Percentiles rank a stretch among this genome's conserved stretches.
Conservation (phyloP, 2,888 invertebrate species). For the Entomobrya proxima region DNA sequence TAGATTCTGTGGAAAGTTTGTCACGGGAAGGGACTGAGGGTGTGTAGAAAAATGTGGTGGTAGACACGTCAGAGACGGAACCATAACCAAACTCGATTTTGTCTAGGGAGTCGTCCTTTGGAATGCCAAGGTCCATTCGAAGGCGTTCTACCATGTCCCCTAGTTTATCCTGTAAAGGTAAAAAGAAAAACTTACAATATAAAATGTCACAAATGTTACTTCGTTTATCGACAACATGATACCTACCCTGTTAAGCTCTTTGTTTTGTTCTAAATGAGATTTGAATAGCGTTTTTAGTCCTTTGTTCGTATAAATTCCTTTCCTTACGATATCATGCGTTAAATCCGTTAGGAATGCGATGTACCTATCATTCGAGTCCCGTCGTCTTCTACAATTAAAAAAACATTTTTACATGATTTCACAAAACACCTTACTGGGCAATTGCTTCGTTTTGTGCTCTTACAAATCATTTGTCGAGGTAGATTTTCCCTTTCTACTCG, state of each 20-base stretch:
- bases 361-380: constrained; percentile 75
- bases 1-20: constrained; percentile 13
- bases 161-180: constrained; percentile 78
- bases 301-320: constrained; percentile 79
- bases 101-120: constrained; percentile 77
- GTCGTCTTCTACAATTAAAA: constrained; percentile 6
- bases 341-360: constrained; percentile 79
- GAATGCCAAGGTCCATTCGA: constrained; percentile 77
- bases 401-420: not conserved
- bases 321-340: constrained; percentile 80
- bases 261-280: constrained; percentile 79
- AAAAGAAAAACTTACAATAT: not conserved
- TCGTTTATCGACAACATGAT: no score
- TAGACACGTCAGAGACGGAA: constrained; percentile 66
- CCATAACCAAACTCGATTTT: constrained; percentile 76
- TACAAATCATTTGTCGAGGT: constrained; percentile 40
- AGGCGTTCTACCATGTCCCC: constrained; percentile 78
- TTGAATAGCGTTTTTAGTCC: constrained; percentile 80
- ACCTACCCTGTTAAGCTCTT: constrained; percentile 78
- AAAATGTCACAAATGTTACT: no score
- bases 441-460: not conserved
- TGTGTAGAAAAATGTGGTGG: constrained; percentile 50
- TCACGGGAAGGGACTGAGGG: not conserved
- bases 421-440: not conserved
- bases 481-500: not conserved